Base-by-base conservation (phyloP, 2,113 vertebrate genomes). In the Nothoprocta perdicaria region DNA sequence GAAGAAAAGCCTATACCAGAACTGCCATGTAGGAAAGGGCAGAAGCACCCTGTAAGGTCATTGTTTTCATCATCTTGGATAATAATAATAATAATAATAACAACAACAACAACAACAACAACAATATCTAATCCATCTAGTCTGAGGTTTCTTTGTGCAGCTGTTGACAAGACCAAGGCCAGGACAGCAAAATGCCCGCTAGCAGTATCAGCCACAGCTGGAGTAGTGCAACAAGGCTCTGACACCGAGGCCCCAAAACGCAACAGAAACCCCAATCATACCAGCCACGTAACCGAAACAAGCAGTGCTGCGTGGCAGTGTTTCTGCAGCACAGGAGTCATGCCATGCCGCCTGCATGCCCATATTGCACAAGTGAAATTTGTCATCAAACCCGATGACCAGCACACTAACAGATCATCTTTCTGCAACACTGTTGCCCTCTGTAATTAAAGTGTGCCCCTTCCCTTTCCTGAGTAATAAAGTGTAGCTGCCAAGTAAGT, bases 271-370 rank as follows among this genome's bases (percentile, higher is more conserved):
- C 22, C 8, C 2, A 33, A 6, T 7, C 31, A 4, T 22, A 50
- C 14, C 38, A 52, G 6, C 43, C 50, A n/a, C 4, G 2, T 68
- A 60, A 75, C 52, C 2, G 1, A 57, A 84, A 1, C 27, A 61
- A 78, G 61, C 23, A 46, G 33, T 35, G 31, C 4, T 58, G 48
- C 12, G 1, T 21, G 48, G 15, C 41, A 38, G 18, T 6, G 1
- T 63, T 85, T 80, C 63, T 12, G 24, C 24, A 19, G 27, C 26
- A 31, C 58, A 23, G 26, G 78, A 29, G 26, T 55, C 1, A 0
- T 12, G 12, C 46, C 38, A 45, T 12, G 21, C 2, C 0, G 0
- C 11, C 14, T 88, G 16, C 31, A 19, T 9, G 61, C 33, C 18
- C 9, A 7, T 33, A 41, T 38, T 77, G 22, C 68, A 55, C 63